Evolutionary conservation across 2,113 vertebrate species (phyloP).

Genomic region (Sebastes fasciatus): DNA sequence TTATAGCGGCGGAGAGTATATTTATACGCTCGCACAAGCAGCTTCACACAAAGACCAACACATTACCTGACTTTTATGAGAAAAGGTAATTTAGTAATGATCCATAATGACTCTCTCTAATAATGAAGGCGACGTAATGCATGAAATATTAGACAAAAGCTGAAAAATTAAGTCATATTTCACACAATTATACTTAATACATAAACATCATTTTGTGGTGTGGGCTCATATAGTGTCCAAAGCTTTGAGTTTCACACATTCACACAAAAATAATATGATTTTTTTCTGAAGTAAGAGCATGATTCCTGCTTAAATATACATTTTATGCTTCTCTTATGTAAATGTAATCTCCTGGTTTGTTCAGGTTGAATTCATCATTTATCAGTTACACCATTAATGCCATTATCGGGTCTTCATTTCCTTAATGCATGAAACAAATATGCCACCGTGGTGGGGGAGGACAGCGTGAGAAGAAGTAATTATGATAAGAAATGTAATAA

Average conservation of each 20-base stretch:
- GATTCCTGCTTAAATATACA: slow-evolving; percentile 2
- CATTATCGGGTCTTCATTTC: background rate
- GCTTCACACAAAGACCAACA: slow-evolving; percentile 45
- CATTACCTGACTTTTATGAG: slow-evolving; percentile 22
- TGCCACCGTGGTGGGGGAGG: background rate
- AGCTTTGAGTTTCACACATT: background rate
- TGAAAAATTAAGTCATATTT: slow-evolving; percentile 12
- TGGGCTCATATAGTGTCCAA: background rate
- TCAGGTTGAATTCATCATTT: background rate
- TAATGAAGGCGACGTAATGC: slow-evolving; percentile 28
- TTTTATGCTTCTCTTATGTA: background rate
- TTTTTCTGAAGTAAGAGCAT: background rate
- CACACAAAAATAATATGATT: background rate
- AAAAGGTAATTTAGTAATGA: slow-evolving; percentile 52
- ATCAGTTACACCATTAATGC: background rate
- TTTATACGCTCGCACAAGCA: slow-evolving; percentile 13
- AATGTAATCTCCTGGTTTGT: background rate
- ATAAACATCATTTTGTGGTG: background rate
- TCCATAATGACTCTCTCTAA: slow-evolving; percentile 48
- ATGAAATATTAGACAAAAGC: slow-evolving; percentile 35
- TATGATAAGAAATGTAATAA: background rate
- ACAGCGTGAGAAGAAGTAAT: background rate
- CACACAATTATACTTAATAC: background rate
- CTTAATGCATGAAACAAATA: background rate
- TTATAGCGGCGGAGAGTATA: background rate